Conservation (phyloP, 2,797 vertebrate species). For the Sparidentex hasta region DNA sequence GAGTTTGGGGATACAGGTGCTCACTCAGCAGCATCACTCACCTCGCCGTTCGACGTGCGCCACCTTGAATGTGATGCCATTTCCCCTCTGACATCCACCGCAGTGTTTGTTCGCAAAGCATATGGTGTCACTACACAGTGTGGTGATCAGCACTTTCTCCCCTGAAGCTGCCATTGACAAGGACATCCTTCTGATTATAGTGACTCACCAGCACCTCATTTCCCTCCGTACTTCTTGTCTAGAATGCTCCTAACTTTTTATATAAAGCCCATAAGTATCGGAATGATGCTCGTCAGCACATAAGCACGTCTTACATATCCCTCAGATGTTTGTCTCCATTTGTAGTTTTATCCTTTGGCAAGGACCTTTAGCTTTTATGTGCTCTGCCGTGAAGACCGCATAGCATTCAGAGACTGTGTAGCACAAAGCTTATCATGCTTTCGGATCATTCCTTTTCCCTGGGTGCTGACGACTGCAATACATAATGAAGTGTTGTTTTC, state of each 20-base stretch:
- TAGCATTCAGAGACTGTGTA: conserved; percentile 6
- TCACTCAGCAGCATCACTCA: conserved; percentile 68
- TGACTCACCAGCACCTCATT: conserved; percentile 50
- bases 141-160: conserved; percentile 68
- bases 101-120: conserved; percentile 65
- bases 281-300: conserved; percentile 38
- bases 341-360: conserved; percentile 27
- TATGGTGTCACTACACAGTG: conserved; percentile 63
- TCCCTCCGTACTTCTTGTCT: conserved; percentile 32
- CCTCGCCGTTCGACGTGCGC: conserved; percentile 42
- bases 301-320: conserved; percentile 8
- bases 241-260: conserved; percentile 22
- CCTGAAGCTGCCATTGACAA: conserved; percentile 60
- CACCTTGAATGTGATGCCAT: conserved; percentile 64
- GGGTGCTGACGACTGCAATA: too few relatives aligned
- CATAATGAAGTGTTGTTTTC: too few relatives aligned
- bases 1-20: conserved; percentile 65
- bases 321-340: conserved; percentile 2
- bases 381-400: conserved; percentile 25
- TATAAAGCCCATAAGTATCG: conserved; percentile 10
- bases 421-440: not conserved
- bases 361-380: conserved; percentile 24
- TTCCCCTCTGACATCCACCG: conserved; percentile 60
- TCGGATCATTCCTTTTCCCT: too few relatives aligned
- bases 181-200: conserved; percentile 63